These are phyloP conservation scores for Cerceris rybyensis DNA, from an alignment of 2,888 invertebrate genomes.

Conservation along the genomic window DNA sequence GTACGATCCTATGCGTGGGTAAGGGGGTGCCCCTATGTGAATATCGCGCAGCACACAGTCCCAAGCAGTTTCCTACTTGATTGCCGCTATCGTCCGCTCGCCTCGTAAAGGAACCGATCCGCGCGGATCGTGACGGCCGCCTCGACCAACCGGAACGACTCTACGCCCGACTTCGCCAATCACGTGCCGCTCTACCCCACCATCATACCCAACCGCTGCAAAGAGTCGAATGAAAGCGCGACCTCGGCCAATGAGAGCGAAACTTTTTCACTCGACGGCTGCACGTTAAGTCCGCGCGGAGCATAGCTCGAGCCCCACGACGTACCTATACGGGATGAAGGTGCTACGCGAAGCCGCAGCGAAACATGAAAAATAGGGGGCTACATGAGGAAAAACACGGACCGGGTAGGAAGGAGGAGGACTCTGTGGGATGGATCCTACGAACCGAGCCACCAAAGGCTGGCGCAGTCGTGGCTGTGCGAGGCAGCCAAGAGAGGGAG, in stretches of 20 bases:
- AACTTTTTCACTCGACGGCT: constrained; percentile 66
- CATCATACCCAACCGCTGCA: constrained; percentile 34
- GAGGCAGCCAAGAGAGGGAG: constrained; percentile 53
- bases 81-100: constrained; percentile 81
- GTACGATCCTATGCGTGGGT: constrained; percentile 63
- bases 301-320: constrained; percentile 57
- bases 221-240: constrained; percentile 71
- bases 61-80: constrained; percentile 82
- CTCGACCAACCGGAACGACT: constrained; percentile 67
- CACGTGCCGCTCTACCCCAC: constrained; percentile 34
- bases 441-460: constrained; percentile 71
- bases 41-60: constrained; percentile 80
- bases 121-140: constrained; percentile 71
- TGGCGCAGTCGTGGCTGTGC: constrained; percentile 59
- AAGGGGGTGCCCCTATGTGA: constrained; percentile 77
- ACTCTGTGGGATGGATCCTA: constrained; percentile 70
- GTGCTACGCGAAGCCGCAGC: constrained; percentile 82
- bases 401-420: constrained; percentile 60
- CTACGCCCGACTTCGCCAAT: constrained; percentile 65
- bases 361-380: constrained; percentile 82
- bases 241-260: constrained; percentile 66
- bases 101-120: constrained; percentile 77
- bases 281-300: constrained; percentile 77
- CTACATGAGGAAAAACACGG: constrained; percentile 81
- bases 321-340: constrained; percentile 77